Conservation (phyloP, 2,888 invertebrate genomes). For the Eupeodes luniger region DNA sequence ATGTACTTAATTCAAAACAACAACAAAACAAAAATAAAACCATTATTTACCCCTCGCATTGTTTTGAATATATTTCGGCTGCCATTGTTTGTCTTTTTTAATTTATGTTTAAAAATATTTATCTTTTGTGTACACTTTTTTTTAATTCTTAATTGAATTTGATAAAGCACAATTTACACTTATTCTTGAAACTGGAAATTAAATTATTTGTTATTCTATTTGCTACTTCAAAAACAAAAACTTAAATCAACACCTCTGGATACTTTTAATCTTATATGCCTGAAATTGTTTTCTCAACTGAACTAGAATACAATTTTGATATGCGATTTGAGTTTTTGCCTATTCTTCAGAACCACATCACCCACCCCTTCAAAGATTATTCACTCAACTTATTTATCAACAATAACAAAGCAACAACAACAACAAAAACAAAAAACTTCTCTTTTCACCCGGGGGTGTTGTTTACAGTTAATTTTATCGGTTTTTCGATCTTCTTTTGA, state of each 20-base stretch:
- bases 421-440: background rate
- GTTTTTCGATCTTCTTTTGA: background rate
- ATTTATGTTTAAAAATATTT: background rate
- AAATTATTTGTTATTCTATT: background rate
- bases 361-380: background rate
- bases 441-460: background rate
- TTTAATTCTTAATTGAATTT: background rate
- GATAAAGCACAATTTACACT: background rate
- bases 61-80: conserved; percentile 28
- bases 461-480: background rate
- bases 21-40: background rate
- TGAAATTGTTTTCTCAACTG: conserved; percentile 4
- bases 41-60: conserved; percentile 5
- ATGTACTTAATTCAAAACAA: too few species aligned
- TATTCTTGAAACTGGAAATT: background rate
- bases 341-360: background rate
- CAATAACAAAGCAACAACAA: background rate
- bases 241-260: background rate
- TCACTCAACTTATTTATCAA: background rate
- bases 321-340: background rate
- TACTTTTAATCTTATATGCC: background rate
- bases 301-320: background rate
- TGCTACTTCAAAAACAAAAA: background rate
- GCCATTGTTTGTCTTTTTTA: background rate
- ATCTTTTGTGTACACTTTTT: background rate